Evolutionary conservation across 1,140 invertebrate genomes (phyloP), one percentile per base, ranked within the genome.

Genomic region (Tigriopus japonicus): DNA sequence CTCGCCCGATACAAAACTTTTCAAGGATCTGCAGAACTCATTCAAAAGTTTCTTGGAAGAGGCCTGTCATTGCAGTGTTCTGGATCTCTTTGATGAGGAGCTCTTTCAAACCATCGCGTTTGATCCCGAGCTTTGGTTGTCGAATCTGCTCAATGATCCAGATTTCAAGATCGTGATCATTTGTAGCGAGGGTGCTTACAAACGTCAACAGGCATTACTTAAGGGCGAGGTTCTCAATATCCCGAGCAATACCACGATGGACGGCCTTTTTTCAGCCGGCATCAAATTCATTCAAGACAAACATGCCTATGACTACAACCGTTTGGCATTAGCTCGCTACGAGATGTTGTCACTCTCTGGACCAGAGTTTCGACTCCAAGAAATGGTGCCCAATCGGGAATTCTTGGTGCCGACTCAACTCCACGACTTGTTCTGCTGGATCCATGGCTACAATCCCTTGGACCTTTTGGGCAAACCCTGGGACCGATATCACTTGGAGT

Each of bases 401-500:
- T 58, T 41, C 40, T 23, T 40, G 14, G 40, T 58, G n/a, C 56
- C 56, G 1, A 40, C 56, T 5, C 23, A 58, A 17, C 56, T 58
- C 5, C 56, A 58, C 40, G 56, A 58, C 5, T 23, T 58, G 13
- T 58, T 58, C 56, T 58, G 56, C n/a, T 58, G 56, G 56, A 42
- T 58, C n/a, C 56, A 58, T 17, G 23, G 42, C 15, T 41, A 35
- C 21, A 17, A 58, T 15, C 56, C 56, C 1, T 41, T 58, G n/a
- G 56, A 58, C 21, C n/a, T 58, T 5, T 10, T 58, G 56, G 56
- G 56, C 40, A 58, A 58, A 23, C 56, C 56, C 3, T 58, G 56
- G 56, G 56, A 15, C 35, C 23, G 40, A 17, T 58, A 58, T 23
- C 23, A 58, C 40, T 23, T 58, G 40, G 56, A 58, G 40, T 23